phyloP scores from a whole-genome alignment of 2,113 vertebrate genomes.

The Melospiza melodia region DNA sequence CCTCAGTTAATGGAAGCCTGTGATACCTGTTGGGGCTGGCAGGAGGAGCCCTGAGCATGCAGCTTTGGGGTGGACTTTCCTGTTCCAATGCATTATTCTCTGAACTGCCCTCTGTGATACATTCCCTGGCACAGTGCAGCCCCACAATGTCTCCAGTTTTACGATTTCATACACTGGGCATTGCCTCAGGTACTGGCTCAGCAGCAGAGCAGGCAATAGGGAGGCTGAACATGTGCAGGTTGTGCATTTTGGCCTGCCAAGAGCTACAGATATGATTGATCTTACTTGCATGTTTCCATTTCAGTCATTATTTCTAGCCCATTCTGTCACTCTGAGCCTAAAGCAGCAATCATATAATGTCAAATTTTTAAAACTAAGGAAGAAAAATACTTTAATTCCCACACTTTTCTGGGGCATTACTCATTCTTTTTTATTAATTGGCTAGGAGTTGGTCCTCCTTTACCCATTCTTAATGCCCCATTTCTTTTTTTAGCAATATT shows the following conservation, averaged over 20 bases:
- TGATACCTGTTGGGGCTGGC: neutral
- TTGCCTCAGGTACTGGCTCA: slow-evolving; percentile 8
- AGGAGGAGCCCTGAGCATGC: neutral
- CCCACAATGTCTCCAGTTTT: neutral
- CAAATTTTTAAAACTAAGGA: neutral
- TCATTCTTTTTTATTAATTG: neutral
- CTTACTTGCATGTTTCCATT: neutral
- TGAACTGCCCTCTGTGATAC: neutral
- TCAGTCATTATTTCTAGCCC: neutral
- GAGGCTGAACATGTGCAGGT: neutral
- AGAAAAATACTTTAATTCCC: neutral
- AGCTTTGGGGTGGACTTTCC: neutral
- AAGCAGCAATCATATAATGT: neutral
- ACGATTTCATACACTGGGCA: neutral
- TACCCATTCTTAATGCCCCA: neutral
- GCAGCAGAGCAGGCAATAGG: neutral
- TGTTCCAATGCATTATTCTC: neutral
- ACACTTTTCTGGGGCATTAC: neutral
- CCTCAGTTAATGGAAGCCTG: neutral
- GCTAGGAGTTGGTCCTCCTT: neutral
- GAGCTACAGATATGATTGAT: slow-evolving; percentile 18
- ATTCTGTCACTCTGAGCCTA: neutral
- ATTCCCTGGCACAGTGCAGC: neutral
- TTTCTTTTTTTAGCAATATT: neutral
- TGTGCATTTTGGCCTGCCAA: neutral